These are phyloP conservation scores for Bombus difficillimus DNA, from an alignment of 1,140 invertebrate genomes.

Conservation along the genomic window DNA sequence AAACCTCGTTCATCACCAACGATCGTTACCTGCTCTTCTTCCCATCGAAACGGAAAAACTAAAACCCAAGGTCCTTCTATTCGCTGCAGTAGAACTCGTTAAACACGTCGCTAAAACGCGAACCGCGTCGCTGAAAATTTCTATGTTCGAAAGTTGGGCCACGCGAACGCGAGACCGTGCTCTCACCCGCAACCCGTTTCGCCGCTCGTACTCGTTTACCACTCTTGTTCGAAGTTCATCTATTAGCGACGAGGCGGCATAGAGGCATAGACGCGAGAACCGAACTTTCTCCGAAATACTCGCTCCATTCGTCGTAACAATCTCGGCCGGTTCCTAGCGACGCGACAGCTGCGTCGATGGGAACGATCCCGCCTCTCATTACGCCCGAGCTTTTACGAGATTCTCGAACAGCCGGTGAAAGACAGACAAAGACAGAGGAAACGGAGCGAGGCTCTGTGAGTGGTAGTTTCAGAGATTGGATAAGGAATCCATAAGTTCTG, in stretches of 20 bases:
- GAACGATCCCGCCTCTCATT: slow-evolving; percentile 49
- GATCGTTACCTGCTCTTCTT: no score
- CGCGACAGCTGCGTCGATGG: slow-evolving; percentile 43
- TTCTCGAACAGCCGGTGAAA: not conserved
- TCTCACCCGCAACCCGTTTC: not conserved
- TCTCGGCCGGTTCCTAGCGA: not conserved
- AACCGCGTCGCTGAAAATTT: not conserved
- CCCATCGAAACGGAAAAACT: not conserved
- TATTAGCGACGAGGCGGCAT: slow-evolving; percentile 15
- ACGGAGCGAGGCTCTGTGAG: slow-evolving; percentile 22
- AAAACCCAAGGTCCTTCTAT: not conserved
- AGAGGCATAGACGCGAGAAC: not conserved
- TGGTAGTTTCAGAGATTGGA: slow-evolving; percentile 74
- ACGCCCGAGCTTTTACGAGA: slow-evolving; percentile 57
- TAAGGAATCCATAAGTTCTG: slow-evolving; percentile 77
- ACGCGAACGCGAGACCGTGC: not conserved
- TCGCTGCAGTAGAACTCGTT: not conserved
- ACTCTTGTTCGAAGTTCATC: slow-evolving; percentile 7
- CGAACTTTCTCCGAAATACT: slow-evolving; percentile 24
- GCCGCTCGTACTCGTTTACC: not conserved
- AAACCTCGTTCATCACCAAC: no score
- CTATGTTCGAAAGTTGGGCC: not conserved
- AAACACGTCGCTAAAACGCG: not conserved
- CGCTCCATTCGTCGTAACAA: slow-evolving; percentile 28
- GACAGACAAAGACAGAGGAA: not conserved